Conservation (phyloP, 2,797 vertebrate genomes). For the Crocodylus rhombifer region DNA sequence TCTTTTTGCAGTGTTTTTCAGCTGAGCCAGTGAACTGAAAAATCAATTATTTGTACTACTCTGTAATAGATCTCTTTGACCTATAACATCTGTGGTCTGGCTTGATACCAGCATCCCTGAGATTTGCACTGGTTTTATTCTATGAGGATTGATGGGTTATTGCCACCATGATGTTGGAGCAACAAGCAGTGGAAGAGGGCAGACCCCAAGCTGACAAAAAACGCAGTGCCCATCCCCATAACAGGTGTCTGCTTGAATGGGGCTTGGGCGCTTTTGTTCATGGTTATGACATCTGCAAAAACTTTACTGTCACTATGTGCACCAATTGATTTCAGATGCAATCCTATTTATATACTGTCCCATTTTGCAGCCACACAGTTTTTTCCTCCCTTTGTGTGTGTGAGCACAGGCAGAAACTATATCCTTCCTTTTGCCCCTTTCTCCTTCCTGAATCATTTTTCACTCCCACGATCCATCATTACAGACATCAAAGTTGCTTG, state of each 20-base stretch:
- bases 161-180: background rate
- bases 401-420: background rate
- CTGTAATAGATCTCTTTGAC: background rate
- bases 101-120: background rate
- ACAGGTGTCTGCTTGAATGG: background rate
- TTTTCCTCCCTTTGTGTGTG: background rate
- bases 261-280: background rate
- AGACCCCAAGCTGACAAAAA: background rate
- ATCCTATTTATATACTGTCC: background rate
- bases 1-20: background rate
- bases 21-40: background rate
- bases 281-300: too few species aligned
- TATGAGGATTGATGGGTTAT: background rate
- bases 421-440: background rate
- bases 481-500: background rate
- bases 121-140: background rate
- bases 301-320: too few species aligned
- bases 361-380: background rate
- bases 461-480: background rate
- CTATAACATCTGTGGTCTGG: accelerated
- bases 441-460: background rate
- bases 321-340: background rate
- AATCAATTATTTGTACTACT: background rate
- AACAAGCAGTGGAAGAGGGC: background rate
- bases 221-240: background rate